phyloP scores from a whole-genome alignment of 2,888 invertebrate species.

The Heliconius ethilla region DNA sequence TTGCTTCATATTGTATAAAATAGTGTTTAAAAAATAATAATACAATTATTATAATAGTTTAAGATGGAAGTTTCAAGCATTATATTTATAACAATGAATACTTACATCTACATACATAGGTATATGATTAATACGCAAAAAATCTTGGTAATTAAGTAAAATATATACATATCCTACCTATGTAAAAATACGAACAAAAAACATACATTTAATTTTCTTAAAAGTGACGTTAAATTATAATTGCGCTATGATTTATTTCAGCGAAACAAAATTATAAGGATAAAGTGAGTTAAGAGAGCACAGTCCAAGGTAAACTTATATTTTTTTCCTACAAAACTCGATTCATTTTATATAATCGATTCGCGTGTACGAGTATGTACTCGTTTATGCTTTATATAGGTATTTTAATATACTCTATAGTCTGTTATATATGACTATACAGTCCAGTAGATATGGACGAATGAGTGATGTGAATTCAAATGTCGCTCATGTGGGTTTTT shows the following conservation, averaged over 20 bases:
- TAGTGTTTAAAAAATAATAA: background rate
- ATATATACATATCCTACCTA: background rate
- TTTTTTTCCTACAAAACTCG: constrained; percentile 21
- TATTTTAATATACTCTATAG: too few relatives aligned
- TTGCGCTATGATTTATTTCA: constrained; percentile 1
- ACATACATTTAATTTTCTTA: constrained; percentile 1
- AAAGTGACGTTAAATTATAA: constrained; percentile 10
- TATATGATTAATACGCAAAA: background rate
- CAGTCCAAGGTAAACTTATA: constrained; percentile 32
- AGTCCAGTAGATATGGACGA: too few relatives aligned
- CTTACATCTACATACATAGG: background rate
- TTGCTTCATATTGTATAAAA: too few relatives aligned
- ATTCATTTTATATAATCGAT: background rate
- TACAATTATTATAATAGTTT: background rate
- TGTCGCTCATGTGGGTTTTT: too few relatives aligned
- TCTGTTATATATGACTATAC: too few relatives aligned
- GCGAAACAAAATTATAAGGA: constrained; percentile 22
- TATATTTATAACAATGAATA: background rate
- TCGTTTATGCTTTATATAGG: background rate
- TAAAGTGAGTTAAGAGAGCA: constrained; percentile 28
- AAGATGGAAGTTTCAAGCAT: background rate
- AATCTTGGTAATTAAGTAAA: background rate
- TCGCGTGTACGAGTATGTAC: background rate
- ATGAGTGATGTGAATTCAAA: too few relatives aligned
- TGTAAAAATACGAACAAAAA: background rate